These are phyloP conservation scores for Alligator mississippiensis DNA, from an alignment of 2,113 vertebrate species.

Conservation along the genomic window DNA sequence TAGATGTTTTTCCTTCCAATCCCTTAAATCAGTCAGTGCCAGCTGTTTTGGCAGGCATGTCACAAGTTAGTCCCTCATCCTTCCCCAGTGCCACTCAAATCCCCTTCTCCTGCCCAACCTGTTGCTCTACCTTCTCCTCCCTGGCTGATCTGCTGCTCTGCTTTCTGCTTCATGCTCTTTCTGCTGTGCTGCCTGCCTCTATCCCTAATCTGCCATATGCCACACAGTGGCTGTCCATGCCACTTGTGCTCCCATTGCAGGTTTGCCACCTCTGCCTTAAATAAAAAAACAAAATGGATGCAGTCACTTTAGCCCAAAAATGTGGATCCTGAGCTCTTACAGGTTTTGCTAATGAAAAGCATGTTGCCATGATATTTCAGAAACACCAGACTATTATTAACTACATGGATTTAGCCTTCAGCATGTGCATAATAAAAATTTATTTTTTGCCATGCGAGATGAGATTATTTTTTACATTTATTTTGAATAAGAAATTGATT, in stretches of 20 bases:
- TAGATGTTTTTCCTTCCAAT: neutral
- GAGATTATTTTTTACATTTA: neutral
- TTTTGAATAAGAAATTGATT: neutral
- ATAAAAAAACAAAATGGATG: neutral
- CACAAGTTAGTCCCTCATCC: no score
- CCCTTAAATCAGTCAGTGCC: neutral
- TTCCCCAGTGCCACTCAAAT: no score
- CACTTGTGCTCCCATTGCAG: no score
- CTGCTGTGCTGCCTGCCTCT: no score
- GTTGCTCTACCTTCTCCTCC: no score
- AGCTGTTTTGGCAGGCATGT: no score
- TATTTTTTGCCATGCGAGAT: neutral
- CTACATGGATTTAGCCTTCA: neutral
- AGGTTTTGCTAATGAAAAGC: neutral
- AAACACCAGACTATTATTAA: neutral
- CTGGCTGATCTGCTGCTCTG: no score
- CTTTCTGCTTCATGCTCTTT: no score
- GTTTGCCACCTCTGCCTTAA: no score
- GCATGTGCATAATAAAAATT: neutral
- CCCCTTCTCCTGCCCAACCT: no score
- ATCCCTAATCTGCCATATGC: no score
- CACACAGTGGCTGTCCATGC: no score
- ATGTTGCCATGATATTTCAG: neutral
- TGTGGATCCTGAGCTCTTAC: neutral
- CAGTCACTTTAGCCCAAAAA: neutral